A percentile compares a stretch with the other conserved stretches of the same genome.
Conservation (phyloP, 2,113 vertebrate species). For the Menura novaehollandiae region DNA sequence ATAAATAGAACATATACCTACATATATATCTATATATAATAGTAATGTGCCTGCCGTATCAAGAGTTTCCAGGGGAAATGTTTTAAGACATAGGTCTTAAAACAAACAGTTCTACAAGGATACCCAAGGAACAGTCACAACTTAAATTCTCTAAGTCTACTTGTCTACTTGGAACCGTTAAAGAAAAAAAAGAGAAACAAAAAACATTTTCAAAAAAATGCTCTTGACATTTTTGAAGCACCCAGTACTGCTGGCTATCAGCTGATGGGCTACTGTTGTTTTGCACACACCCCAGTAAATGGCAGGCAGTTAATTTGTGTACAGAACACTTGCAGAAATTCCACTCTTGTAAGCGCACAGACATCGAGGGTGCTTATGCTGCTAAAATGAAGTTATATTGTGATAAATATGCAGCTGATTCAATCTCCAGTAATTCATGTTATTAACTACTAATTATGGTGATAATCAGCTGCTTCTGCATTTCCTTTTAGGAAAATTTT, state of each 20-base stretch:
- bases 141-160: not conserved
- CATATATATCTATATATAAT: no score
- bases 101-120: not conserved
- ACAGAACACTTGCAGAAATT: not conserved
- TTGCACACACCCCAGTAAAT: not conserved
- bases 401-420: not conserved
- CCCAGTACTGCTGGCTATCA: not conserved
- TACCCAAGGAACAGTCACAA: not conserved
- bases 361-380: not conserved
- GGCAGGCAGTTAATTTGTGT: not conserved
- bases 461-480: not conserved
- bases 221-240: not conserved
- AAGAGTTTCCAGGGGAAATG: not conserved
- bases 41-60: not conserved
- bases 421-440: not conserved
- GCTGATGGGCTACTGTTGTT: not conserved
- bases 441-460: not conserved
- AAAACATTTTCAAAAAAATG: not conserved
- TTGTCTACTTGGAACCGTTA: not conserved
- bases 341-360: not conserved
- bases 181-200: not conserved
- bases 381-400: not conserved
- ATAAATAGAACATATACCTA: not conserved
- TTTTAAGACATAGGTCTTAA: not conserved
- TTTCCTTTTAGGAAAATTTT: not conserved